Evolutionary conservation across 2,888 invertebrate species (phyloP).

Genomic region (Netelia inedita): DNA sequence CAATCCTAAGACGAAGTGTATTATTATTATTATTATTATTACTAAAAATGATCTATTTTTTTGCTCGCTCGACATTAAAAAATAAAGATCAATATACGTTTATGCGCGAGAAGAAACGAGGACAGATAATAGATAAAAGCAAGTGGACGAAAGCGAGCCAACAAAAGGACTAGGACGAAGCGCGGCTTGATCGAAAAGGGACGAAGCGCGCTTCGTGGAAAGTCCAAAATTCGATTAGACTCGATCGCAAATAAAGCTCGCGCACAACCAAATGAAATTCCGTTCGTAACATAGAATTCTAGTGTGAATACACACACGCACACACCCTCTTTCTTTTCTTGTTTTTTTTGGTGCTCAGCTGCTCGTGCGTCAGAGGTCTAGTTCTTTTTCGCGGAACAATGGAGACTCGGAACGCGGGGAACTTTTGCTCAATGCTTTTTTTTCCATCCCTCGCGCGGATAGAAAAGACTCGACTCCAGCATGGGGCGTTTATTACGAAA

Average conservation of each 20-base stretch:
- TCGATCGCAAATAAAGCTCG: constrained; percentile 25
- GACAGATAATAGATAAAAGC: background rate
- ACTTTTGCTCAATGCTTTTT: constrained; percentile 41
- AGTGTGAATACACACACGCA: background rate
- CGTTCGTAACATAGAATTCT: constrained; percentile 46
- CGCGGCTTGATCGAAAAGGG: constrained; percentile 1
- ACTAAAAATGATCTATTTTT: too few species aligned
- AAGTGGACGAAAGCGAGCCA: background rate
- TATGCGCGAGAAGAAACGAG: background rate
- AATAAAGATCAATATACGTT: constrained; percentile 10
- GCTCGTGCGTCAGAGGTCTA: constrained; percentile 36
- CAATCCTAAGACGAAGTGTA: too few species aligned
- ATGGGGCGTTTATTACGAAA: constrained; percentile 7
- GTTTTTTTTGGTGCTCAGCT: constrained; percentile 49
- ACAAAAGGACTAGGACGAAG: background rate
- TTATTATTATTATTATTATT: too few species aligned
- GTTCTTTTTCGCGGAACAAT: constrained; percentile 52
- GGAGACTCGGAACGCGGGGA: background rate
- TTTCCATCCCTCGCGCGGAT: constrained; percentile 13
- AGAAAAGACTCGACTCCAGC: constrained; percentile 13
- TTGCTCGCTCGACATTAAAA: background rate
- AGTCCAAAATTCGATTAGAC: constrained; percentile 35
- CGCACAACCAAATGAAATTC: constrained; percentile 52
- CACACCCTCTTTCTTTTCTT: background rate
- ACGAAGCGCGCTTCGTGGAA: background rate